A percentile compares a stretch with the other conserved stretches of the same genome.
These are phyloP conservation scores for Osmoderma eremita DNA, from an alignment of 2,888 invertebrate species.

Conservation along the genomic window DNA sequence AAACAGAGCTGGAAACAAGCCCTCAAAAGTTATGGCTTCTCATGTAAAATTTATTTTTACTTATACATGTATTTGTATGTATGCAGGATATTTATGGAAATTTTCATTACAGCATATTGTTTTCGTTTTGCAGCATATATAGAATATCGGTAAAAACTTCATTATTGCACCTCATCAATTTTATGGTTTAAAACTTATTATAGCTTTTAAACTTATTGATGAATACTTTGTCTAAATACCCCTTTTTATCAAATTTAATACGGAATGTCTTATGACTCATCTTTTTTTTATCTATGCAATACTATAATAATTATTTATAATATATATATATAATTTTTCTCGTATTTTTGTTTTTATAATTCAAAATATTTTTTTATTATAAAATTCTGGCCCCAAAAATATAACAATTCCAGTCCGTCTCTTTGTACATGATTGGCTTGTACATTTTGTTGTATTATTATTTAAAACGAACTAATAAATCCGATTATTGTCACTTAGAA, in stretches of 20 bases:
- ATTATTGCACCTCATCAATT: neutral
- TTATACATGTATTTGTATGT: slow-evolving; percentile 15
- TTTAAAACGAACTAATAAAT: slow-evolving; percentile 28
- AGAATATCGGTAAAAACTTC: neutral
- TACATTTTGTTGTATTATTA: slow-evolving; percentile 28
- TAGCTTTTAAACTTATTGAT: too few relatives aligned
- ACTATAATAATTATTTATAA: slow-evolving; percentile 34
- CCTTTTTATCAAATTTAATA: slow-evolving; percentile 27
- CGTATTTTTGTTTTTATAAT: slow-evolving; percentile 40
- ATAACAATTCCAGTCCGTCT: slow-evolving; percentile 58
- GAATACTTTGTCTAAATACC: slow-evolving; percentile 6
- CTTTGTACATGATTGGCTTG: slow-evolving; percentile 48
- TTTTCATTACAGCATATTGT: neutral
- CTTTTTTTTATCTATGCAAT: slow-evolving; percentile 22
- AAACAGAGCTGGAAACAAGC: slow-evolving; percentile 61
- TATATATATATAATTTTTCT: slow-evolving; percentile 40
- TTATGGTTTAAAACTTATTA: neutral
- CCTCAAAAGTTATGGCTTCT: slow-evolving; percentile 41
- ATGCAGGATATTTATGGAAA: slow-evolving; percentile 17
- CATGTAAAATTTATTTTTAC: slow-evolving; percentile 40
- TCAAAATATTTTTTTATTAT: slow-evolving; percentile 49
- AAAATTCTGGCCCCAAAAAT: slow-evolving; percentile 48
- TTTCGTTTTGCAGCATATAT: neutral
- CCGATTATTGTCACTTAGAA: slow-evolving; percentile 52
- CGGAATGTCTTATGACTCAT: slow-evolving; percentile 37